Evolutionary conservation across 2,113 vertebrate species (phyloP), one percentile per base, ranked within the genome.

Genomic region (Mesoclemmys tuberculata): DNA sequence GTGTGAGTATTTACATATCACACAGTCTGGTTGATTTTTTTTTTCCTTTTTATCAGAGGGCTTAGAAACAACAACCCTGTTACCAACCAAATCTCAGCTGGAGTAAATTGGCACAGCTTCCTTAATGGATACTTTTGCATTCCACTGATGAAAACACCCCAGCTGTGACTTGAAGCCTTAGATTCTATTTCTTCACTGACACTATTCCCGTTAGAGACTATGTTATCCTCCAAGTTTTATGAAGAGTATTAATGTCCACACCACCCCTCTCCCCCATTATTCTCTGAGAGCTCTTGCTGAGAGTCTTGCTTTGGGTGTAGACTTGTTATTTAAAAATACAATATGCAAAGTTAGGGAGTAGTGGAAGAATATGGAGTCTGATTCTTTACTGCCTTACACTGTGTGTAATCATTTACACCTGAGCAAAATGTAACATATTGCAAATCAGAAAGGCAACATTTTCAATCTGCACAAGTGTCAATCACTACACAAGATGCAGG

Each of bases 171-270:
- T 64, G 29, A 35, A 51, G 27, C 51, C 11, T 27, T 22, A 1
- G 4, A 4, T 1, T 48, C 29, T 56, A 5, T 21, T 48, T 46
- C 56, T 41, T 38, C 29, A 54, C 81, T 79, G 68, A 80, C 48
- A 38, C 2, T 1, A 0, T 14, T 24, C 78, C 54, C 74, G n/a
- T 80, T n/a, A 88, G 68, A 80, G 0, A 0, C 2, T 3, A 4
- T 1, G 26, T 58, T 52, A 64, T n/a, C 52, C 54, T 41, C 10
- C n/a, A 0, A 1, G 1, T 1, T 27, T 9, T 31, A 4, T 22
- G 8, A 56, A 51, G 64, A 74, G 16, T 7, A 4, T 0, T 5
- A 5, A 21, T 68, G 64, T 68, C 35, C 18, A 5, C 64, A 38
- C 19, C 64, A 18, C 19, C 16, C 64, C 10, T n/a, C 35, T 21